phyloP scores from a whole-genome alignment of 2,888 invertebrate genomes.

The Ctena decussata region DNA sequence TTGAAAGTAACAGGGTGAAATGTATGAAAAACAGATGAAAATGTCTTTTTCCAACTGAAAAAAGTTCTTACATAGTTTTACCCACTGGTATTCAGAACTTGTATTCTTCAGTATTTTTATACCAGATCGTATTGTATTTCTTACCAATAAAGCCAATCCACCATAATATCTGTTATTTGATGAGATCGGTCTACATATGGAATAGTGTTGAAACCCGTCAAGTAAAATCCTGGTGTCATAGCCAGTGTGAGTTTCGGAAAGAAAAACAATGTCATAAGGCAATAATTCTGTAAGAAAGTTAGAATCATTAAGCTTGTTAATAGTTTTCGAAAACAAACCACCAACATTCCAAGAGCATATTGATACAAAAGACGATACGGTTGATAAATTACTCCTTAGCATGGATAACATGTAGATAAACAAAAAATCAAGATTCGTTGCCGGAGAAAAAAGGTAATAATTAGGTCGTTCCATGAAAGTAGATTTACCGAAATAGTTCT shows the following conservation, averaged over 20 bases:
- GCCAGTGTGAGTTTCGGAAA: not conserved
- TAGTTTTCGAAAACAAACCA: not conserved
- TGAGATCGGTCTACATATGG: not conserved
- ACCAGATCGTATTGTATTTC: not conserved
- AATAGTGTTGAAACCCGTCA: not conserved
- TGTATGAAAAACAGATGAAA: conserved; percentile 1
- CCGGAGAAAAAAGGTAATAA: too few relatives aligned
- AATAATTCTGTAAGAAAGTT: not conserved
- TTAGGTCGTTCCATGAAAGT: too few relatives aligned
- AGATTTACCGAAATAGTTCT: too few relatives aligned
- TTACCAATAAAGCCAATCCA: not conserved
- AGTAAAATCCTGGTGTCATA: not conserved
- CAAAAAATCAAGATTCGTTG: too few relatives aligned
- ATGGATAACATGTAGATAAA: too few relatives aligned
- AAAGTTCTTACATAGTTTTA: not conserved
- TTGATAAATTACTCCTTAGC: too few relatives aligned
- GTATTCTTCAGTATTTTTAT: not conserved
- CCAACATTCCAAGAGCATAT: conserved; percentile 3
- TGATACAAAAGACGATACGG: not conserved
- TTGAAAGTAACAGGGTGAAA: not conserved
- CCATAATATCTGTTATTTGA: not conserved
- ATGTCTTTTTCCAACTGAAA: not conserved
- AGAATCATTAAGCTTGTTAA: not conserved
- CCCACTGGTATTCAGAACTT: not conserved
- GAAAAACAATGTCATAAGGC: not conserved